Evolutionary conservation across 2,797 vertebrate genomes (phyloP), one percentile per base, ranked within the genome.

Genomic region (Takifugu rubripes): DNA sequence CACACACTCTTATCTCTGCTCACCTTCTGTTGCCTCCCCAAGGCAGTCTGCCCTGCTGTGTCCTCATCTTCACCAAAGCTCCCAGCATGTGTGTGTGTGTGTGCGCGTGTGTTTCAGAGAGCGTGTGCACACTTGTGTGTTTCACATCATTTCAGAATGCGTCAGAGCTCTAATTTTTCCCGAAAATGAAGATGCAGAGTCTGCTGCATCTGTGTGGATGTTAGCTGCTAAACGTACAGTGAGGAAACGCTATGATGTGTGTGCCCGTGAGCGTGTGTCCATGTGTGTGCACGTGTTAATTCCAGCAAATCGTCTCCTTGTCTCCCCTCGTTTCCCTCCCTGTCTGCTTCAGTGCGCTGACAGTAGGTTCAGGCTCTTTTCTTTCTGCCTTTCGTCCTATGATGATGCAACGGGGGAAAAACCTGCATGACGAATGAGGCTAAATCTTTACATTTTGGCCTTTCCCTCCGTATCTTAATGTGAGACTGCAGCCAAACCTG

Each of bases 11-110:
- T 91, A 92, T 91, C 91, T 90, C 82, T 80, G 77, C 78, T 90
- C 88, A 90, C 90, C 91, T 91, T 91, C 91, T 91, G 91, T 86
- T 89, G 84, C 86, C 83, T 89, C 85, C 88, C 87, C 59, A 73
- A 83, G 89, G 90, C 89, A 77, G 79, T 70, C 79, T 64, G 83
- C 78, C 71, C 84, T 69, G 70, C 86, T 72, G 79, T 69, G 82
- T 89, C 85, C 84, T 85, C 74, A 60, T 70, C 84, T 75, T 68
- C 80, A 61, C 75, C 77, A 49, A 72, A 53, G 51, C 70, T 55
- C 17, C 49, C 26, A 52, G 1, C 50, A 52, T 68, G 57, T 77
- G 45, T 66, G 51, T 72, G 49, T 51, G 45, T 62, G 54, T 59
- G 49, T 53, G 45, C 50, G 52, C 55, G 33, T 59, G 42, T 27